Base-by-base conservation (phyloP, 2,888 invertebrate species). In the Emmelina monodactyla region DNA sequence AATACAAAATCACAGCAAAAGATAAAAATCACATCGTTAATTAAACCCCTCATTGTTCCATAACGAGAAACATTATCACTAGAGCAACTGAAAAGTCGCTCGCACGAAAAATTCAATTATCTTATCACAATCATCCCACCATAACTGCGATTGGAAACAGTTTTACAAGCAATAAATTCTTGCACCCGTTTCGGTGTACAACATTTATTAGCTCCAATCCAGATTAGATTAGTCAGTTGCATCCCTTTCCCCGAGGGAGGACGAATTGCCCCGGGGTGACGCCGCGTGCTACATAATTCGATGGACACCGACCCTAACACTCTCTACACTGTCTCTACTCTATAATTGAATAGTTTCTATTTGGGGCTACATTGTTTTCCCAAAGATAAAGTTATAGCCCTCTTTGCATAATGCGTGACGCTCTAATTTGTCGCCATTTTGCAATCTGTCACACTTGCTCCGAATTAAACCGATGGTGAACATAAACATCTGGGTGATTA, bases 151-250 rank as follows among this genome's bases (percentile, higher is more conserved):
- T 79, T 78, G 75, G 75, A 75, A 76, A 78, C 75, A 79, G 76
- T 78, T 79, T 78, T 78, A 75, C 76, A 76, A 76, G 78, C 78
- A 60, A 79, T 78, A 79, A 78, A 79, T 76, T 75, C 56, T 61
- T 65, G 62, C 65, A 61, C 63, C 64, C 59, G 64, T 60, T 67
- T 65, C 66, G 59, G 59, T 63, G 53, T 73, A 67, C 66, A 70
- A 78, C 76, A 79, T 79, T 79, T 79, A 79, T 79, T 78, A 78
- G 73, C 69, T 76, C 62, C 75, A 72, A 72, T 71, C 71, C 67
- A 64, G 76, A 79, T 79, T 78, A 78, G 78, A 78, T 79, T 75
- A 76, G 72, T 62, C 11, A 25, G 65, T 70, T 76, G 76, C 76
- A 76, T 75, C 76, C 66, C 68, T 55, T 40, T 36, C 41, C 38